Conservation (phyloP, 2,113 vertebrate genomes). For the Ceyx cyanopectus region DNA sequence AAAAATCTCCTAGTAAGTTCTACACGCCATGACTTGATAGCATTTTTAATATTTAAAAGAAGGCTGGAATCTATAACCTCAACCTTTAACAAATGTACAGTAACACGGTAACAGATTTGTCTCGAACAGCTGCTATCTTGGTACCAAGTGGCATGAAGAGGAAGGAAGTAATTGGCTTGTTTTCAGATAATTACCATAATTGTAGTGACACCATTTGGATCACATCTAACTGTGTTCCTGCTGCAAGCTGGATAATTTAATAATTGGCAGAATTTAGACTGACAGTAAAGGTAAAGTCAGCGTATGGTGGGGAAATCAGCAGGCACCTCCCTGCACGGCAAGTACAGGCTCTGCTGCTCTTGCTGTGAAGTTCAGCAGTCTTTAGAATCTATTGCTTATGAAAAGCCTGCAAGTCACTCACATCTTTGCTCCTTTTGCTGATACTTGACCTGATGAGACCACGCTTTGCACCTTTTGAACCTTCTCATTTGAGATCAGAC, state of each 20-base stretch:
- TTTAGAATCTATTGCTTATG: background rate
- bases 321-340: background rate
- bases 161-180: constrained; percentile 69
- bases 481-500: constrained; percentile 18
- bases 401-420: background rate
- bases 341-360: constrained; percentile 12
- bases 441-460: background rate
- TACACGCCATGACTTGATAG: constrained; percentile 44
- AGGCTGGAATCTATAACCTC: constrained; percentile 58
- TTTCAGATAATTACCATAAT: constrained; percentile 73
- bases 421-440: background rate
- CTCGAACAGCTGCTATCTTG: constrained; percentile 65
- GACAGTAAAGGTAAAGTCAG: constrained; percentile 67
- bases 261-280: constrained; percentile 68
- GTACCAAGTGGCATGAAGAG: constrained; percentile 61
- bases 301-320: constrained; percentile 29
- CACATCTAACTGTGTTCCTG: constrained; percentile 53
- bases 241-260: constrained; percentile 65
- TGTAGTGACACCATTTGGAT: constrained; percentile 70
- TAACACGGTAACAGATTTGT: constrained; percentile 56
- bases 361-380: background rate
- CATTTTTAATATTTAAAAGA: constrained; percentile 67
- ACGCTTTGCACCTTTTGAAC: background rate
- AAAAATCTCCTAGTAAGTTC: constrained; percentile 39
- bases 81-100: constrained; percentile 68